Evolutionary conservation across 2,888 invertebrate species (phyloP).

Genomic region (Agriopis leucophaearia): DNA sequence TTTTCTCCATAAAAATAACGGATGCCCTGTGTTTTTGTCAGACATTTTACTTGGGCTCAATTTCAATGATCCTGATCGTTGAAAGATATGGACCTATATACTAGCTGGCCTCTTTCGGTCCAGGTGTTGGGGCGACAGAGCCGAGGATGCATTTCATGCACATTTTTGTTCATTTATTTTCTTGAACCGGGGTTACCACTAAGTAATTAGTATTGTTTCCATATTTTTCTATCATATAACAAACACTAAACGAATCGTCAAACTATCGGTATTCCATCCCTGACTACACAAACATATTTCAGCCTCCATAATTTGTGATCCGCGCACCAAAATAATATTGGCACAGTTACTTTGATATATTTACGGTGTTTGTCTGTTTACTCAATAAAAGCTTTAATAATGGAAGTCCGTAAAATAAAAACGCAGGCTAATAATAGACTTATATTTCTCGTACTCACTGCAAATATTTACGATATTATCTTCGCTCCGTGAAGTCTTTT

Average conservation of each 20-base stretch:
- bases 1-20: no score
- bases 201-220: background rate
- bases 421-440: constrained; percentile 42
- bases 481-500: constrained; percentile 42
- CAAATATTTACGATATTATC: constrained; percentile 36
- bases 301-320: constrained; percentile 23
- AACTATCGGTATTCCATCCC: constrained; percentile 18
- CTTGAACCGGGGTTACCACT: no score
- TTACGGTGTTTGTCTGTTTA: constrained; percentile 66
- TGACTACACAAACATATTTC: constrained; percentile 25
- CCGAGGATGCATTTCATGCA: no score
- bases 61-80: no score
- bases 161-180: no score
- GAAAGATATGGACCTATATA: no score
- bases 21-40: no score
- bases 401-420: constrained; percentile 49
- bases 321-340: constrained; percentile 64
- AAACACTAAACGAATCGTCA: constrained; percentile 12
- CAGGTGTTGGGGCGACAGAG: no score
- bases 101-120: no score
- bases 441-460: constrained; percentile 23
- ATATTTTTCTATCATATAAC: background rate
- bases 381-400: constrained; percentile 48
- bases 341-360: constrained; percentile 60
- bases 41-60: no score